Percentiles rank a stretch among this genome's conserved stretches.
These are phyloP conservation scores for Rhimphoctona megacephalus DNA, from an alignment of 2,888 invertebrate species.

Conservation along the genomic window DNA sequence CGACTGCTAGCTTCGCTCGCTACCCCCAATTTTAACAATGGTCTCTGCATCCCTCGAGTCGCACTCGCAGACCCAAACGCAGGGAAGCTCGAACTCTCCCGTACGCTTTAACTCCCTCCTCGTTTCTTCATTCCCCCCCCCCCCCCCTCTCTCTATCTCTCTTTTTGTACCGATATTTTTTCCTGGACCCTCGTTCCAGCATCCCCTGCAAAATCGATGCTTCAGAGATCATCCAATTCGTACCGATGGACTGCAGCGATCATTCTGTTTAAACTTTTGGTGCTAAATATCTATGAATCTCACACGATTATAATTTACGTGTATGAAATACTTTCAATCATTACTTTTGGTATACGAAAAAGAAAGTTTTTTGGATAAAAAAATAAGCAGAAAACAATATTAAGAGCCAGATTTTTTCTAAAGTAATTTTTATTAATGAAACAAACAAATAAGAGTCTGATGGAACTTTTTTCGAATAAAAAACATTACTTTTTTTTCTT, in stretches of 20 bases:
- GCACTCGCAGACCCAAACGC: conserved; percentile 36
- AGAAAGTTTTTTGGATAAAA: no score
- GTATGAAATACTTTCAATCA: background rate
- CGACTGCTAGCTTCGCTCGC: conserved; percentile 26
- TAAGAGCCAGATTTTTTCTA: no score
- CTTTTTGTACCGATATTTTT: background rate
- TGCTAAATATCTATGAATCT: background rate
- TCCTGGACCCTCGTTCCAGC: background rate
- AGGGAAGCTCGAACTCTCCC: background rate
- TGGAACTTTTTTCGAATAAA: no score
- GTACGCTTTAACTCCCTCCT: background rate
- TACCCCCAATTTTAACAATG: conserved; percentile 59
- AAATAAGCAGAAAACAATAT: no score
- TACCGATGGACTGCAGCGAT: background rate
- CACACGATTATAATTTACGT: background rate
- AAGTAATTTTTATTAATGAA: no score
- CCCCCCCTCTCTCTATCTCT: conserved; percentile 8
- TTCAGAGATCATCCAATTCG: background rate
- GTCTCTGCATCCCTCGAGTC: conserved; percentile 16
- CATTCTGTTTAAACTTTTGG: background rate
- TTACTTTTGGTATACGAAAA: no score
- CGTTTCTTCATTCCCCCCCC: background rate
- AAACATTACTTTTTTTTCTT: background rate
- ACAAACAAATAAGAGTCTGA: no score
- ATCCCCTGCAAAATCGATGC: conserved; percentile 21